Percentiles rank a stretch among this genome's conserved stretches.
These are phyloP conservation scores for Thelaira solivaga DNA, from an alignment of 2,888 invertebrate species.

Conservation along the genomic window DNA sequence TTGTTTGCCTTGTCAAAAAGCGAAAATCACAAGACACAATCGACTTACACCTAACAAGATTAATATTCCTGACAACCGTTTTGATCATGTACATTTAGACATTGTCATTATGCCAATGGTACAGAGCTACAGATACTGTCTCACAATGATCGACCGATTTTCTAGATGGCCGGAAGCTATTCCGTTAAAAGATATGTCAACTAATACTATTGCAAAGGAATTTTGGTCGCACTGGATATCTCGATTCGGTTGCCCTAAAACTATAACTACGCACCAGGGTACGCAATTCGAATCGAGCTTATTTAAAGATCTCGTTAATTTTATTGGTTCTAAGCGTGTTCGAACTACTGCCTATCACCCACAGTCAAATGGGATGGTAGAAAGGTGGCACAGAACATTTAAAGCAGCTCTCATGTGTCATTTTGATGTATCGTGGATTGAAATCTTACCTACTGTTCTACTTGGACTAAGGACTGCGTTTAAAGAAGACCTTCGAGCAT, in stretches of 20 bases:
- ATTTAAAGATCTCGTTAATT: slow-evolving; percentile 15
- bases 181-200: neutral
- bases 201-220: neutral
- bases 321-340: slow-evolving; percentile 32
- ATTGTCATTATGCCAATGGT: slow-evolving; percentile 16
- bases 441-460: slow-evolving; percentile 1
- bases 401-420: slow-evolving; percentile 53
- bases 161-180: neutral
- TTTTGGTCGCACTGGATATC: slow-evolving; percentile 11
- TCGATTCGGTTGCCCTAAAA: neutral
- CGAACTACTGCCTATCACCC: slow-evolving; percentile 54
- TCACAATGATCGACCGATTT: slow-evolving; percentile 11
- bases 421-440: neutral
- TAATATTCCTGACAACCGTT: slow-evolving; percentile 33
- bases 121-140: neutral
- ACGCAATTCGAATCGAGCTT: slow-evolving; percentile 39
- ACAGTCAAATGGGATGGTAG: too few species aligned
- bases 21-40: slow-evolving; percentile 11
- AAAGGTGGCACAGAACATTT: too few species aligned
- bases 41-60: slow-evolving; percentile 1
- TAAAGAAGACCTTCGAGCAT: slow-evolving; percentile 18
- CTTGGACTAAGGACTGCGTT: neutral
- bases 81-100: slow-evolving; percentile 75
- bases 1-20: slow-evolving; percentile 30
- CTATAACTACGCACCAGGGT: slow-evolving; percentile 24